Evolutionary conservation across 1,140 invertebrate species (phyloP).

Genomic region (Calliopsis andreniformis): DNA sequence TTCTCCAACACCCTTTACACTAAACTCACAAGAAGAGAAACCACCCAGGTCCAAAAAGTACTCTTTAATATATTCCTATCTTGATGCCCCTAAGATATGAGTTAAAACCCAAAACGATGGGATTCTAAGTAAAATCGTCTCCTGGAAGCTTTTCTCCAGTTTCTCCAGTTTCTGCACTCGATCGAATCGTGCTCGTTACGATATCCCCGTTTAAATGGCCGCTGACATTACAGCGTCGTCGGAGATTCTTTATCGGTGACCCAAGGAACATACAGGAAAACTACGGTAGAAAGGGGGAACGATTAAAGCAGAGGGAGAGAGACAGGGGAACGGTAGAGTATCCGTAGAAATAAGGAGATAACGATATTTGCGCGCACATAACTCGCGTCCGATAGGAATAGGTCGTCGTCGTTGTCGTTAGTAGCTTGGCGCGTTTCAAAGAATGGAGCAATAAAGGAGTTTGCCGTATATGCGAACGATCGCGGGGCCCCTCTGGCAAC

Average conservation of each 20-base stretch:
- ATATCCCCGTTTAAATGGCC: slow-evolving; percentile 50
- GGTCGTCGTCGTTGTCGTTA: slow-evolving; percentile 54
- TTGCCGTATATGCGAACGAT: slow-evolving; percentile 54
- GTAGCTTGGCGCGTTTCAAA: slow-evolving; percentile 52
- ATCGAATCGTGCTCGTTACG: slow-evolving; percentile 26
- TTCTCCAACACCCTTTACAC: too few species aligned
- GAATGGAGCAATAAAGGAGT: slow-evolving; percentile 71
- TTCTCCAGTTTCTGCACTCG: neutral
- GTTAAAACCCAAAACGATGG: too few species aligned
- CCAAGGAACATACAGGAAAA: slow-evolving; percentile 7
- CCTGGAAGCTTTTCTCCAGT: too few species aligned
- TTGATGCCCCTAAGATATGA: too few species aligned
- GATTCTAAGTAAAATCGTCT: too few species aligned
- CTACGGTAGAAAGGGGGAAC: slow-evolving; percentile 1
- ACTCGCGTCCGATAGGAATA: slow-evolving; percentile 58
- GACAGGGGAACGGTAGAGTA: neutral
- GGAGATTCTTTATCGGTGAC: slow-evolving; percentile 60
- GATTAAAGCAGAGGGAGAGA: neutral
- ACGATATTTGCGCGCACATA: slow-evolving; percentile 63
- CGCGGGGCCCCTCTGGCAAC: slow-evolving; percentile 25
- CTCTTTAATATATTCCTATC: too few species aligned
- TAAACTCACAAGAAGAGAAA: too few species aligned
- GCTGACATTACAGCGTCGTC: slow-evolving; percentile 52
- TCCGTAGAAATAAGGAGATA: slow-evolving; percentile 59
- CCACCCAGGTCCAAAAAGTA: too few species aligned